Evolutionary conservation across 2,888 invertebrate species (phyloP).

Genomic region (Rugalucina vietnamica): DNA sequence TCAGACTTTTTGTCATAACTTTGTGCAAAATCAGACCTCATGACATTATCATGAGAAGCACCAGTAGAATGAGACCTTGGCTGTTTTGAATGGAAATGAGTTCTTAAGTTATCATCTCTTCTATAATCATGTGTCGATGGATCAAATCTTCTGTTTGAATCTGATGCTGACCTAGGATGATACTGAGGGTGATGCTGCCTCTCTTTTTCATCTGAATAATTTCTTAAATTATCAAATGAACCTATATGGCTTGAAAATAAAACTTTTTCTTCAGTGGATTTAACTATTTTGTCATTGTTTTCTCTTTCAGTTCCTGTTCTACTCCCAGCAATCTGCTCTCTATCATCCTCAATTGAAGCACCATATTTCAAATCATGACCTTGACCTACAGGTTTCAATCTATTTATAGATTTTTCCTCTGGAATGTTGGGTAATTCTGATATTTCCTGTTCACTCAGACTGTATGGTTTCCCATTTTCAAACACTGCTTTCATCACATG

Average conservation of each 20-base stretch:
- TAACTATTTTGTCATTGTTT: neutral
- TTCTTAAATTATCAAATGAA: no score
- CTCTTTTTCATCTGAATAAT: no score
- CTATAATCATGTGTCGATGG: neutral
- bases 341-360: neutral
- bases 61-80: neutral
- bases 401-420: neutral
- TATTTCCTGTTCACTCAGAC: neutral
- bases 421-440: neutral
- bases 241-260: no score
- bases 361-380: neutral
- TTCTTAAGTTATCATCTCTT: neutral
- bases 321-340: neutral
- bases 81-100: neutral
- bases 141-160: neutral
- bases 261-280: no score
- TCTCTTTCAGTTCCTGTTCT: neutral
- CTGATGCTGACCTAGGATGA: neutral
- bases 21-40: neutral
- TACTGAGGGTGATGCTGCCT: neutral
- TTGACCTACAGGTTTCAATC: neutral
- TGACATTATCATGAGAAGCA: neutral
- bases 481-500: constrained; percentile 37
- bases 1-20: neutral
- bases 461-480: neutral